Evolutionary conservation across 2,797 vertebrate species (phyloP).

Genomic region (Trachops cirrhosus): DNA sequence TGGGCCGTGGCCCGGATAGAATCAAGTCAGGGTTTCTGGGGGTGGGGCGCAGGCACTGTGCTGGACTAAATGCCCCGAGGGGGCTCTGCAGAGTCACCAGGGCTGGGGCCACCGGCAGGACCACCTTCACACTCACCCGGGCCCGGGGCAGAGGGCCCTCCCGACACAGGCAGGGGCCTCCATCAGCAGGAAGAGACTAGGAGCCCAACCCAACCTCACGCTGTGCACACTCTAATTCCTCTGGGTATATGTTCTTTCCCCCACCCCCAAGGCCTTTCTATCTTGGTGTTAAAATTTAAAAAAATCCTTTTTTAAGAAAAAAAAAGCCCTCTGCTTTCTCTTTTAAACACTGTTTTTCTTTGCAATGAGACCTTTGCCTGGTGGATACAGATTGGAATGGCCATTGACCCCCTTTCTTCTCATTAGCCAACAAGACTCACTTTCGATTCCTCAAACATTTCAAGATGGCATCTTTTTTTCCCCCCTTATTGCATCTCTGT

Average conservation of each 20-base stretch:
- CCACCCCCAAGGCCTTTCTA: not conserved
- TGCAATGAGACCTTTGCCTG: not conserved
- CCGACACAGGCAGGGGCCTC: not conserved
- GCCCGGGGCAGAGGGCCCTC: too few species aligned
- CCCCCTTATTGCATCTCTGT: not conserved
- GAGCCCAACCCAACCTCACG: not conserved
- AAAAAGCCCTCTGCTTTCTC: not conserved
- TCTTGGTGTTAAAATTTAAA: not conserved
- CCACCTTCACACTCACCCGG: too few species aligned
- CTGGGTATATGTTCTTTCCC: not conserved
- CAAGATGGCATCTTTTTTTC: not conserved
- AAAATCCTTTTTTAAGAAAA: not conserved
- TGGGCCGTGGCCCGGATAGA: not conserved
- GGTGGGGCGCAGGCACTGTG: not conserved
- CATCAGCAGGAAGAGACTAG: not conserved
- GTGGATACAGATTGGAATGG: not conserved
- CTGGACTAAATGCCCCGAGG: too few species aligned
- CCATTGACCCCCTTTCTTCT: not conserved
- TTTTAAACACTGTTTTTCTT: not conserved
- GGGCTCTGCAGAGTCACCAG: not conserved
- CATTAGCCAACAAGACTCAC: not conserved
- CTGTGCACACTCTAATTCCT: not conserved
- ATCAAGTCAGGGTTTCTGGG: not conserved
- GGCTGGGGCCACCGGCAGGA: accelerated
- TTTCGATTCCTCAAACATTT: not conserved